Evolutionary conservation across 2,888 invertebrate genomes (phyloP), one percentile per base, ranked within the genome.

Genomic region (Hedya salicella): DNA sequence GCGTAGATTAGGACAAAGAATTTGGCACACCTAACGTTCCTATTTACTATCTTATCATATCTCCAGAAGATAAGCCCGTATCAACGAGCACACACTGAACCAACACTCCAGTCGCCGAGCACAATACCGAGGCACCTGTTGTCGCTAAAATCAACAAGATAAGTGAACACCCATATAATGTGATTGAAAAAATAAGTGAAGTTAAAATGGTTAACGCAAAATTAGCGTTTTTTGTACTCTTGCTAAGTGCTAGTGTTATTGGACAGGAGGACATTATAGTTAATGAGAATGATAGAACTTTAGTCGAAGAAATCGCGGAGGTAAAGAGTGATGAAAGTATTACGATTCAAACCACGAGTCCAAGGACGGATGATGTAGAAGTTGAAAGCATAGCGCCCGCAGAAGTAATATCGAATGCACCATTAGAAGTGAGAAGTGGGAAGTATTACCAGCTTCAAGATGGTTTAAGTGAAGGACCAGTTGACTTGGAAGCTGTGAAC

Each of bases 1-100:
- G 65, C 3, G 53, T 77, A 75, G 87, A 87, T 91, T 85, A 88
- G 86, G 83, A 89, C 90, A 89, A 90, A 91, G 89, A 91, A 91
- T 92, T 91, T 90, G 91, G 92, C 91, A 87, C 92, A 87, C 91
- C 91, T 83, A 89, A 82, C 87, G 89, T 81, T 85, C 89, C 88
- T 89, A 88, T 90, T 91, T 85, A 75, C 80, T 91, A 91, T 91
- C 91, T 91, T 91, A 92, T 92, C 91, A 83, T 85, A 84, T 86
- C 85, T 85, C 73, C 69, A 71, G 71, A 75, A 81, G 91, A 91
- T 92, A 91, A 90, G 78, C 71, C 75, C 78, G 80, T 88, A 89
- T 90, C 89, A 86, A 78, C 80, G 79, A 82, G 84, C 87, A 87
- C 87, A 89, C 87, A 84, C 76, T 77, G 78, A 81, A 81, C 80